Percentiles rank a stretch among this genome's conserved stretches.
phyloP scores from a whole-genome alignment of 2,888 invertebrate genomes.

The Bhutanitis thaidina region DNA sequence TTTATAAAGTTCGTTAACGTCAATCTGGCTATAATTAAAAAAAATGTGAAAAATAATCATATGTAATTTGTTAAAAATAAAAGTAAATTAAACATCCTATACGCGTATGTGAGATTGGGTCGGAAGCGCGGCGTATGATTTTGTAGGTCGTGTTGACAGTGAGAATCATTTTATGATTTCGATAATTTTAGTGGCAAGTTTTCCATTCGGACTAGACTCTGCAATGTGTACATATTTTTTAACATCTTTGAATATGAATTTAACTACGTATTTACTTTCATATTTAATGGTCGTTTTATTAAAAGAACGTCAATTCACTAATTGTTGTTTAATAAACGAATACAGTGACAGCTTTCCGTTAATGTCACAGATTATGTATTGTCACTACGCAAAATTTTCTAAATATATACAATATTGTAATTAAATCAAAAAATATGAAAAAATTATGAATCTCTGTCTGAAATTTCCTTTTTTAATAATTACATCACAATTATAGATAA shows the following conservation, averaged over 20 bases:
- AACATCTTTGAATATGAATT: slow-evolving; percentile 23
- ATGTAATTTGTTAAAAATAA: not conserved
- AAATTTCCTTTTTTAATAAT: too few species aligned
- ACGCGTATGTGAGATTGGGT: slow-evolving; percentile 3
- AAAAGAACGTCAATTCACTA: too few species aligned
- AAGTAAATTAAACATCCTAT: not conserved
- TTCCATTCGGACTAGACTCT: slow-evolving; percentile 36
- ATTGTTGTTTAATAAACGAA: too few species aligned
- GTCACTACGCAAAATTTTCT: too few species aligned
- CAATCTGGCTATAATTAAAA: not conserved
- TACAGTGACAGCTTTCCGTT: too few species aligned
- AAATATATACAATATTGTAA: too few species aligned
- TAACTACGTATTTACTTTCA: not conserved
- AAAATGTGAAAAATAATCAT: not conserved
- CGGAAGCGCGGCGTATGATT: slow-evolving; percentile 17
- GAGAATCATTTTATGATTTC: slow-evolving; percentile 50
- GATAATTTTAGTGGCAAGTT: slow-evolving; percentile 45
- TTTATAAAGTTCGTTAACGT: slow-evolving; percentile 9
- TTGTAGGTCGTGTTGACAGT: slow-evolving; percentile 43
- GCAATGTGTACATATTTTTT: slow-evolving; percentile 24
- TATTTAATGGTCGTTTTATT: not conserved
- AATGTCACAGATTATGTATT: too few species aligned
- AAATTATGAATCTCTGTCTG: too few species aligned
- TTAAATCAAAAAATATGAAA: too few species aligned
- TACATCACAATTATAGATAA: too few species aligned